These are phyloP conservation scores for Ariopsis seemanni DNA, from an alignment of 2,113 vertebrate genomes.

Conservation along the genomic window DNA sequence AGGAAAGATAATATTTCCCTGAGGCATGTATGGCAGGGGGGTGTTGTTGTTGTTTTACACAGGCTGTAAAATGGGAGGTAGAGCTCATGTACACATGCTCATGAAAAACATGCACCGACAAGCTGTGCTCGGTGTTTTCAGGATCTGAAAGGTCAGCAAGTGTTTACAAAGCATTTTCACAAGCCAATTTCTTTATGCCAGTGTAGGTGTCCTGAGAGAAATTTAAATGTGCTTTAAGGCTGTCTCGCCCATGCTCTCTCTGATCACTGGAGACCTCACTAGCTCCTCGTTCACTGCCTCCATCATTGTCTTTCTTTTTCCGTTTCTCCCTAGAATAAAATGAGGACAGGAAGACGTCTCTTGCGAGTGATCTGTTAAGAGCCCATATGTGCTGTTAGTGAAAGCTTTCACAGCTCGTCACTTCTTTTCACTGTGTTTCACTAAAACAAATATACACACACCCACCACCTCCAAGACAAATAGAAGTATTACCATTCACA, in stretches of 20 bases:
- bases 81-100: background rate
- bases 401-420: slow-evolving; percentile 38
- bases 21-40: slow-evolving; percentile 4
- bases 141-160: slow-evolving; percentile 13
- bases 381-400: slow-evolving; percentile 34
- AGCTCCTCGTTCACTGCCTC: background rate
- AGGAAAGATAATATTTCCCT: slow-evolving; percentile 26
- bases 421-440: slow-evolving; percentile 8
- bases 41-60: slow-evolving; percentile 9
- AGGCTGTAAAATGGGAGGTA: slow-evolving; percentile 23
- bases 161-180: slow-evolving; percentile 29
- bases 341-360: slow-evolving; percentile 33
- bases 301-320: slow-evolving; percentile 15
- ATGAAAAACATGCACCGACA: background rate
- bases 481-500: background rate
- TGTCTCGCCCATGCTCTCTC: background rate
- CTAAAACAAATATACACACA: slow-evolving; percentile 32
- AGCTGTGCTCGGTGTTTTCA: background rate
- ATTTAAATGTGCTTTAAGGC: background rate
- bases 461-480: slow-evolving; percentile 23
- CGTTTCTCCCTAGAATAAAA: background rate
- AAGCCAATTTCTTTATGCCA: slow-evolving; percentile 9
- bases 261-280: slow-evolving; percentile 13
- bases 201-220: background rate
- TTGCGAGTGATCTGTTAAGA: slow-evolving; percentile 31